Conservation (phyloP, 2,888 invertebrate species). For the Sminthurinus aureus region DNA sequence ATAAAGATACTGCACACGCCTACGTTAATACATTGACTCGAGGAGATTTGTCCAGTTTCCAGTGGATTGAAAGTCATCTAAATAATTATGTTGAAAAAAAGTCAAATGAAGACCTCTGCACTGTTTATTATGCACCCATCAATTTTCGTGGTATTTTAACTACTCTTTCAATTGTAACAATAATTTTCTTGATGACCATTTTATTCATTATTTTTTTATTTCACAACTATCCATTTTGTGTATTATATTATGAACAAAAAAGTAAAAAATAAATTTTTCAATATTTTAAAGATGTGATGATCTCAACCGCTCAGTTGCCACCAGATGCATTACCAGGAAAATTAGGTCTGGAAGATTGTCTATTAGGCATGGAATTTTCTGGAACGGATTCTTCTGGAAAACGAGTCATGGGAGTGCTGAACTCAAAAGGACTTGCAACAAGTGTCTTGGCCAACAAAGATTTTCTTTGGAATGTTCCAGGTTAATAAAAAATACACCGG, state of each 20-base stretch:
- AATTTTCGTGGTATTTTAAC: conserved; percentile 99
- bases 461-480: conserved; percentile 69
- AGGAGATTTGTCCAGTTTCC: conserved; percentile 94
- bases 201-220: too few relatives aligned
- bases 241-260: too few relatives aligned
- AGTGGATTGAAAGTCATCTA: too few relatives aligned
- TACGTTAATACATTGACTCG: conserved; percentile 93
- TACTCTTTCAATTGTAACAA: too few relatives aligned
- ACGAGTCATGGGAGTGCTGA: conserved; percentile 92
- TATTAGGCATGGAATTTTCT: conserved; percentile 92
- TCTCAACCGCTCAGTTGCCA: conserved; percentile 88
- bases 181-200: too few relatives aligned
- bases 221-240: too few relatives aligned
- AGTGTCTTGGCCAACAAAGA: conserved; percentile 65
- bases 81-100: conserved; percentile 71
- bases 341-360: conserved; percentile 85
- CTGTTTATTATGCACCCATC: conserved; percentile 78
- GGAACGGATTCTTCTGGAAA: conserved; percentile 78
- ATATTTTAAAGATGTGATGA: too few relatives aligned
- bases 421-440: conserved; percentile 76
- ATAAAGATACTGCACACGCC: conserved; percentile 65
- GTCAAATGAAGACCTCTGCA: not conserved
- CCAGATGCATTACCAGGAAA: conserved; percentile 92
- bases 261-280: too few relatives aligned
- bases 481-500: too few relatives aligned